phyloP scores from a whole-genome alignment of 2,888 invertebrate species.

The Caenorhabditis sp. region DNA sequence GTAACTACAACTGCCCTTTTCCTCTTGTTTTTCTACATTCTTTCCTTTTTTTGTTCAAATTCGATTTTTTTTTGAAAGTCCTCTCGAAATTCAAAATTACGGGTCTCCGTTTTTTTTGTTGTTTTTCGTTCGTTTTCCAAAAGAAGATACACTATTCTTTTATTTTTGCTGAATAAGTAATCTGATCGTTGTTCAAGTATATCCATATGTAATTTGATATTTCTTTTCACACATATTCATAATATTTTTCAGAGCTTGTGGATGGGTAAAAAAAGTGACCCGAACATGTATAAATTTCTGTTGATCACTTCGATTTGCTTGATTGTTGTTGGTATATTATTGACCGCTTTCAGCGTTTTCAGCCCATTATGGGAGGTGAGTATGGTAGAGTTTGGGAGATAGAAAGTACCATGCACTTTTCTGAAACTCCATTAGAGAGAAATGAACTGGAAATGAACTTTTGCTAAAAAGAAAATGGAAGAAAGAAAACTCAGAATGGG shows the following conservation, averaged over 20 bases:
- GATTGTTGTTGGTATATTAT: conserved; percentile 47
- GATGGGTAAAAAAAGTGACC: background rate
- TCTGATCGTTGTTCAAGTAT: background rate
- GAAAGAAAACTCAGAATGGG: too few species aligned
- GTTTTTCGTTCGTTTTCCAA: too few species aligned
- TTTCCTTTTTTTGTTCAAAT: too few species aligned
- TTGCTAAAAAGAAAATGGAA: too few species aligned
- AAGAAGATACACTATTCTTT: background rate
- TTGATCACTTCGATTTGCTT: conserved; percentile 50
- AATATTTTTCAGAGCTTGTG: conserved; percentile 14
- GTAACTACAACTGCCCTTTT: too few species aligned
- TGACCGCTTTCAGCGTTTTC: conserved; percentile 52
- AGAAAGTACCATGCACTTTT: too few species aligned
- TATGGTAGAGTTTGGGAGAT: background rate
- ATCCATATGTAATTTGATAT: background rate
- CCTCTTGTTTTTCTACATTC: too few species aligned
- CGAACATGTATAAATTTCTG: conserved; percentile 44
- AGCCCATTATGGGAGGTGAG: conserved; percentile 56
- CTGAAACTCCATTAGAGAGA: too few species aligned
- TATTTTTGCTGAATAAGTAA: background rate
- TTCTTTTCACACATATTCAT: background rate
- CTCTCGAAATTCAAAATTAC: too few species aligned
- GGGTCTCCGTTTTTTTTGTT: too few species aligned
- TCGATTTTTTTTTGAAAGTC: too few species aligned
- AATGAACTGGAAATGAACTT: too few species aligned